Percentiles rank a stretch among this genome's conserved stretches.
Evolutionary conservation across 2,797 vertebrate genomes (phyloP).

Genomic region (Parauchenoglanis ngamensis): DNA sequence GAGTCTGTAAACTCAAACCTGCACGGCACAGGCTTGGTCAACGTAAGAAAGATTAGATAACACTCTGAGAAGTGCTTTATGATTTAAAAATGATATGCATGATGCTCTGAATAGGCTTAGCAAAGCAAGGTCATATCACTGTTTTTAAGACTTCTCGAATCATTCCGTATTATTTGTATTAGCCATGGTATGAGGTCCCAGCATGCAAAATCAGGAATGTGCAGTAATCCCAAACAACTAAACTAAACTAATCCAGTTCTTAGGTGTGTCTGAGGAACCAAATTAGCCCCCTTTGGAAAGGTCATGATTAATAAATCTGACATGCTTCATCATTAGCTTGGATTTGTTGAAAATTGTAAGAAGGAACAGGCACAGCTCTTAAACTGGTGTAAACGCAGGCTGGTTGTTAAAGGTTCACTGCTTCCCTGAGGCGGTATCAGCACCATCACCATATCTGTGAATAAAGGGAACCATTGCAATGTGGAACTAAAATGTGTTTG

Average conservation of each 20-base stretch:
- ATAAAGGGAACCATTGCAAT: neutral
- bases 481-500: neutral
- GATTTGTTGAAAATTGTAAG: neutral
- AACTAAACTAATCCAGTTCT: neutral
- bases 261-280: neutral
- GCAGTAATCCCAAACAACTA: neutral
- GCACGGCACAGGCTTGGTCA: neutral
- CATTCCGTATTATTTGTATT: neutral
- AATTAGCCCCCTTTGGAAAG: neutral
- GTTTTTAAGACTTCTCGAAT: neutral
- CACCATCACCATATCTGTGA: neutral
- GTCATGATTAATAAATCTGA: neutral
- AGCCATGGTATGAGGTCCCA: neutral
- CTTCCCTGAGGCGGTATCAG: neutral
- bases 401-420: neutral
- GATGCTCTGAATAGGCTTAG: neutral
- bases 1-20: neutral
- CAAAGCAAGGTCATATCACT: neutral
- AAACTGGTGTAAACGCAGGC: neutral
- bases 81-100: neutral
- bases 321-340: neutral
- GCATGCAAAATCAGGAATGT: too few species aligned
- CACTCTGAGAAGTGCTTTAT: neutral
- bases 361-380: neutral
- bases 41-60: neutral